phyloP scores from a whole-genome alignment of 2,113 vertebrate species.

The Motacilla tschutschensis region DNA sequence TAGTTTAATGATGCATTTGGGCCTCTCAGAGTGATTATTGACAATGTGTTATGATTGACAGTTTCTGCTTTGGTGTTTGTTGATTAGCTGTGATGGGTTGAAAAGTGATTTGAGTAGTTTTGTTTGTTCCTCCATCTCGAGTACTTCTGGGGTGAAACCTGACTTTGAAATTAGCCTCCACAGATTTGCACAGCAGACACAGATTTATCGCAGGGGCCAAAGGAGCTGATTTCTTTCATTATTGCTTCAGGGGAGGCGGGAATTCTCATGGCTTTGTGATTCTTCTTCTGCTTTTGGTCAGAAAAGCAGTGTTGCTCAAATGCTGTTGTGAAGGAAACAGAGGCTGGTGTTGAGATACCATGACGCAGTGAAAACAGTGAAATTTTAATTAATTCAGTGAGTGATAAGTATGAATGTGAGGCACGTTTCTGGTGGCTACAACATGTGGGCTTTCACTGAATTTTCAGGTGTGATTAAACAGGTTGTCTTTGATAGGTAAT shows the following conservation, averaged over 20 bases:
- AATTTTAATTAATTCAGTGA: not conserved
- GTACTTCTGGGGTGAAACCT: not conserved
- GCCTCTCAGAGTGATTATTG: not conserved
- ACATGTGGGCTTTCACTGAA: not conserved
- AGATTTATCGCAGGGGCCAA: not conserved
- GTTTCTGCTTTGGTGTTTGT: not conserved
- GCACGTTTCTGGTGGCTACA: not conserved
- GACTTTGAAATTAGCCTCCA: not conserved
- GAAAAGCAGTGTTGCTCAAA: not conserved
- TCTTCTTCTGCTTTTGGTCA: not conserved
- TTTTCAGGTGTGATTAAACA: not conserved
- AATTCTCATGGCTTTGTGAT: not conserved
- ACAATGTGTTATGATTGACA: not conserved
- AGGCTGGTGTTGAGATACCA: not conserved
- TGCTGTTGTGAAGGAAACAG: accelerated
- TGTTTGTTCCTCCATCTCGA: not conserved
- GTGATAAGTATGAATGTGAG: not conserved
- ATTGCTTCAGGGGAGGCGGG: not conserved
- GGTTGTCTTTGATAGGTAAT: not conserved
- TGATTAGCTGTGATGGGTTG: not conserved
- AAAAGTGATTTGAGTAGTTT: not conserved
- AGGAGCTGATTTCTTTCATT: not conserved
- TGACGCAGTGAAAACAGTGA: not conserved
- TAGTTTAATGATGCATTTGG: not conserved
- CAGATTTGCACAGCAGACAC: not conserved